Percentiles rank a stretch among this genome's conserved stretches.
Evolutionary conservation across 2,888 invertebrate species (phyloP).

Genomic region (Lamellibrachia columna): DNA sequence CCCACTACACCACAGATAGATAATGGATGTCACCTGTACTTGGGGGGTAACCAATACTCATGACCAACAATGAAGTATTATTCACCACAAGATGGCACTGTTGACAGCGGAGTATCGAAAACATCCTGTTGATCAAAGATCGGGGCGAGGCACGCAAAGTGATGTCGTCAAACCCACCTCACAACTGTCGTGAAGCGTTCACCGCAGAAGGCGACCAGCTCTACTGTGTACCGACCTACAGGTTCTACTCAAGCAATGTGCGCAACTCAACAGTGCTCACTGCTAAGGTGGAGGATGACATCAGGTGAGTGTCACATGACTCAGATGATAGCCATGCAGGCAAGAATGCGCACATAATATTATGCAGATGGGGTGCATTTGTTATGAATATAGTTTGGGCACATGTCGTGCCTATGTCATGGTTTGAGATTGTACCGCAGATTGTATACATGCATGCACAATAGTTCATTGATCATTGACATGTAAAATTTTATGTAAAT

Average conservation of each 20-base stretch:
- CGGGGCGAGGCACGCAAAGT: constrained; percentile 67
- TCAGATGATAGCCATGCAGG: background rate
- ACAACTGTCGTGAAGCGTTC: constrained; percentile 53
- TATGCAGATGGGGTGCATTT: background rate
- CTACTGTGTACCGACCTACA: constrained; percentile 54
- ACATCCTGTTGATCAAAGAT: constrained; percentile 79
- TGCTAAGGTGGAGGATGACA: constrained; percentile 57
- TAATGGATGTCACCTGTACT: background rate
- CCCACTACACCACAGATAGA: too few species aligned
- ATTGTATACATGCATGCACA: too few species aligned
- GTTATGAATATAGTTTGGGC: too few species aligned
- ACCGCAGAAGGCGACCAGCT: constrained; percentile 58
- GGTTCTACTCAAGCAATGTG: constrained; percentile 56
- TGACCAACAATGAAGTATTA: background rate
- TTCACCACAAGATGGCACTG: background rate
- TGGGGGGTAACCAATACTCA: background rate
- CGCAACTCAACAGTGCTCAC: constrained; percentile 53
- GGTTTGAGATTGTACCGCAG: background rate
- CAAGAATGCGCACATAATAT: background rate
- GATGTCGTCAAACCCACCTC: constrained; percentile 9
- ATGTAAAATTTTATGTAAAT: too few species aligned
- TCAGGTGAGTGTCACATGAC: constrained; percentile 39
- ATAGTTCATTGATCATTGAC: too few species aligned
- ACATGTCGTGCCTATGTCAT: background rate
- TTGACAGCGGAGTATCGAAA: constrained; percentile 72